These are phyloP conservation scores for Melinopterus prodromus DNA, from an alignment of 2,888 invertebrate species.

Conservation along the genomic window DNA sequence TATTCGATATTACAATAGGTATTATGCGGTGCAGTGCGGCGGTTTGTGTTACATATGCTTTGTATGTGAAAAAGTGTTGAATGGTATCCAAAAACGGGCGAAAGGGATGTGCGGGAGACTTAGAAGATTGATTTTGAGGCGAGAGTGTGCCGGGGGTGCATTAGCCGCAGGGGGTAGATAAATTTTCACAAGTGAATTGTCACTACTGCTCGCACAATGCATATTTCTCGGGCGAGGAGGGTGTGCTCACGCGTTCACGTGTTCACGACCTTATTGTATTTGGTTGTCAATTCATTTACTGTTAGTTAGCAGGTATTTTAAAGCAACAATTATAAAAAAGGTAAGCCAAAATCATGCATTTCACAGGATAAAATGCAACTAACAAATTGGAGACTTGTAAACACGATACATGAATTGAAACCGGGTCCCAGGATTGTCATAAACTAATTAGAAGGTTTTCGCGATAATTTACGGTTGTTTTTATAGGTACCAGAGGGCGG, in stretches of 20 bases:
- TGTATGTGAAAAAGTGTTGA: background rate
- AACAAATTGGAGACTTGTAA: background rate
- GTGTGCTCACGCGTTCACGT: slow-evolving; percentile 24
- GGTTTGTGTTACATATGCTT: slow-evolving; percentile 4
- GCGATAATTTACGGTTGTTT: background rate
- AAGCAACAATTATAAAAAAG: background rate
- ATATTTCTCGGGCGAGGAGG: slow-evolving; percentile 21
- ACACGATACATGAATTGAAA: background rate
- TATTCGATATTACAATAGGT: too few relatives aligned
- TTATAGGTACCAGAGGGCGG: background rate
- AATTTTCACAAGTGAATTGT: slow-evolving; percentile 20
- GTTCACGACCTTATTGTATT: too few relatives aligned
- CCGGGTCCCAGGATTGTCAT: background rate
- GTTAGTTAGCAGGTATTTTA: too few relatives aligned
- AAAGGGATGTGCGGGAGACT: background rate
- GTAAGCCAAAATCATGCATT: background rate
- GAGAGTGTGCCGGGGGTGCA: background rate
- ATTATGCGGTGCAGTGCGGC: background rate
- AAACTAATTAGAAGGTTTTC: background rate
- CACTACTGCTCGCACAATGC: slow-evolving; percentile 13
- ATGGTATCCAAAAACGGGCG: background rate
- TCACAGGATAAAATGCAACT: background rate
- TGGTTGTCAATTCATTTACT: too few relatives aligned
- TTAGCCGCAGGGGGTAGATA: slow-evolving; percentile 6
- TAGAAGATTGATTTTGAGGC: slow-evolving; percentile 5